Evolutionary conservation across 2,113 vertebrate species (phyloP), one percentile per base, ranked within the genome.

Genomic region (Opisthocomus hoazin): DNA sequence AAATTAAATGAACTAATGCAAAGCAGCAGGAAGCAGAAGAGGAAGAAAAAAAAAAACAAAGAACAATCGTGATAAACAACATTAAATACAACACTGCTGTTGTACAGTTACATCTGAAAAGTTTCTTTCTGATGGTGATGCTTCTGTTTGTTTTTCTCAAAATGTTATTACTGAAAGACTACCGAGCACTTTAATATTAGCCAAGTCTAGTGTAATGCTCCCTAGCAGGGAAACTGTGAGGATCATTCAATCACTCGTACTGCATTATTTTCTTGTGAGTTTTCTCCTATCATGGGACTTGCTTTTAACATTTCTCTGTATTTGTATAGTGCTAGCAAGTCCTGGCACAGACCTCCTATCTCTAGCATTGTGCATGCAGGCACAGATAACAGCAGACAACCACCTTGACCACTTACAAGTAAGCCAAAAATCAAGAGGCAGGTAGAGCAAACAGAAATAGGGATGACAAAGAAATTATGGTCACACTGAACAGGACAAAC

Each of bases 261-360:
- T 37, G 3, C 7, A 12, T 2, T 18, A 11, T 37, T 39, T 71
- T 14, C 15, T 48, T 24, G 8, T 4, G 17, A n/a, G 3, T 92
- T 70, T 94, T 41, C 37, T 83, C 43, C 34, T 57, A 1, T 36
- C n/a, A 23, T 2, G 7, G 14, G 22, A 43, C 36, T 65, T 41
- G 12, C 12, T 90, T 89, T 45, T 63, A 41, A 9, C 4, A 73
- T 64, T 69, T 39, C 23, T 71, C 81, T 61, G 18, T 14, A 10
- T 51, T 46, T 71, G 5, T 27, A 1, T 15, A 9, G 39, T 17
- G 45, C 37, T 76, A 5, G 24, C 30, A 53, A 65, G 57, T 8
- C 58, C 12, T 1, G 6, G 68, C n/a, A 15, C 1, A 2, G n/a
- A 17, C 13, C 34, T 51, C 32, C 43, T 36, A 3, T 26, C 34